Percentiles rank a stretch among this genome's conserved stretches.
phyloP scores from a whole-genome alignment of 64 coral and sea anemone genomes.

The Actinia tenebrosa region DNA sequence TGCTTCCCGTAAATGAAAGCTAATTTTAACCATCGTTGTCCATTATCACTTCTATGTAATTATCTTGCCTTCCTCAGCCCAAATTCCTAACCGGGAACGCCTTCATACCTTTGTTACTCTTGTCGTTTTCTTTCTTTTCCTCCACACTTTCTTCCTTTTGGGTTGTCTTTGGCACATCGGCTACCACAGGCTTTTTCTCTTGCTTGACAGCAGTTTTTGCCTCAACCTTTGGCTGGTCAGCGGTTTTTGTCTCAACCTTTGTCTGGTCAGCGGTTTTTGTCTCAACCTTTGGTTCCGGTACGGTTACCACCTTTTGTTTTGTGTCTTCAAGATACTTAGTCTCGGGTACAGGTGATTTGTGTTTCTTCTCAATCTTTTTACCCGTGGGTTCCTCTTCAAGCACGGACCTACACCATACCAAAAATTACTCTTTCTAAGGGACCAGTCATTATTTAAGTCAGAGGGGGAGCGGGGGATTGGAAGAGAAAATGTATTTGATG shows the following conservation, averaged over 20 bases:
- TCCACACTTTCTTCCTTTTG: neutral
- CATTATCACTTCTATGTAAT: too few species aligned
- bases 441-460: too few species aligned
- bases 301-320: neutral
- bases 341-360: neutral
- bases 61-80: too few species aligned
- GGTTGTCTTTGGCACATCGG: neutral
- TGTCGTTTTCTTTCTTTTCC: neutral
- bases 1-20: too few species aligned
- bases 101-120: neutral
- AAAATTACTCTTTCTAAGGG: neutral
- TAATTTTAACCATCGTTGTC: too few species aligned
- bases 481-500: too few species aligned
- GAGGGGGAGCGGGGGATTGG: too few species aligned
- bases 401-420: neutral
- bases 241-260: neutral
- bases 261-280: conserved; percentile 11
- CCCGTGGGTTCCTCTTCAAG: neutral
- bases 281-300: neutral
- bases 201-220: neutral
- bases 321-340: neutral
- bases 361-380: conserved; percentile 1
- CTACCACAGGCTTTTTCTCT: neutral
- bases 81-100: too few species aligned
- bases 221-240: conserved; percentile 8